Base-by-base conservation (phyloP, 2,113 vertebrate genomes). In the Mixornis gularis region DNA sequence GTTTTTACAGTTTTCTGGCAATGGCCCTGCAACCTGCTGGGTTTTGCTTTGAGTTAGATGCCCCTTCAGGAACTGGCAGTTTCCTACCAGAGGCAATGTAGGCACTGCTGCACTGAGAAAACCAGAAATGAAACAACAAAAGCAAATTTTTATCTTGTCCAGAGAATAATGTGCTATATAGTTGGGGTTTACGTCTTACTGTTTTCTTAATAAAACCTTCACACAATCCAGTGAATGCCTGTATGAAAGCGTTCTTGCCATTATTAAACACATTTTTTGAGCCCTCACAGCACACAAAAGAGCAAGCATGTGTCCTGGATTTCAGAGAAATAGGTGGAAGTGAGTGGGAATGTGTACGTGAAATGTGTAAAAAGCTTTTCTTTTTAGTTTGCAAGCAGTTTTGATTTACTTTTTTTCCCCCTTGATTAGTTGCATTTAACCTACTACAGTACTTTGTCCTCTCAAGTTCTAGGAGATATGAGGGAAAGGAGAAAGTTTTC, bases 251-350 rank as follows among this genome's bases (percentile, higher is more conserved):
- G 9, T 51, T 73, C 56, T 58, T 4, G 1, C 9, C 43, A 59
- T 56, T 40, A 68, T 72, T 64, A 52, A 71, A 69, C 21, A 48
- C 6, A 21, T 51, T 69, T 87, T 60, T 51, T 2, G 6, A 72
- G 26, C 21, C 12, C 26, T 69, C 17, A 25, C 8, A 65, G 55
- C 46, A 69, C 27, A 77, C 24, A 77, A 48, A 90, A 88, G 59
- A 91, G 13, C 18, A 74, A 78, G 40, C 1, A 3, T 5, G 52
- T 0, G 0, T 15, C 26, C 36, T 55, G 17, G 14, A 51, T 59
- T 74, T 80, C 52, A 71, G 52, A 84, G 25, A 68, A 62, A 64
- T 3, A 36, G 6, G 19, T 12, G 2, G 32, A 49, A 59, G 6
- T 17, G 13, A 64, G 4, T 27, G 16, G 13, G 9, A 22, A 29